Percentiles rank a stretch among this genome's conserved stretches.
Evolutionary conservation across 2,113 vertebrate genomes (phyloP).

Genomic region (Phyllostomus hastatus): DNA sequence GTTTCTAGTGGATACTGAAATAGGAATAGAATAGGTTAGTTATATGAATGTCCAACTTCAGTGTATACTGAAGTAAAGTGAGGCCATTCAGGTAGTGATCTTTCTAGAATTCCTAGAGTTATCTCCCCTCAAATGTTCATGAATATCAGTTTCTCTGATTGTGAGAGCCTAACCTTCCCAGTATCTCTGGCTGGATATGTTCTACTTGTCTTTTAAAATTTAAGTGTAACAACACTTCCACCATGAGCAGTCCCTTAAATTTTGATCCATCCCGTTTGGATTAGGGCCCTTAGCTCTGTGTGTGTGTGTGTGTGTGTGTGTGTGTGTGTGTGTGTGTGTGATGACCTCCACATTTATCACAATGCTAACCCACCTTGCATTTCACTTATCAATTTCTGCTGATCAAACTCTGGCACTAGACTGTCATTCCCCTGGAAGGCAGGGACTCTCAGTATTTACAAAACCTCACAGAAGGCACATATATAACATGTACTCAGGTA

Average conservation of each 20-base stretch:
- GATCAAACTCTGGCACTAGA: not conserved
- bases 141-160: not conserved
- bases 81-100: not conserved
- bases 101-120: not conserved
- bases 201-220: not conserved
- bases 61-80: not conserved
- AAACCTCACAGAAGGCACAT: not conserved
- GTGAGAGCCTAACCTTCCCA: not conserved
- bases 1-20: not conserved
- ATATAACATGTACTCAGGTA: not conserved
- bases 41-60: not conserved
- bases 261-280: not conserved
- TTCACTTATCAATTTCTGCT: not conserved
- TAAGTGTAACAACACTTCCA: not conserved
- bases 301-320: not conserved
- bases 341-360: not conserved
- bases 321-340: not conserved
- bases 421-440: not conserved
- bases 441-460: not conserved
- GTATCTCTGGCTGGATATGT: not conserved
- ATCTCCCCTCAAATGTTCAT: not conserved
- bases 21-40: not conserved
- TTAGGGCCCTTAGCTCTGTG: not conserved
- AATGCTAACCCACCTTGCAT: not conserved
- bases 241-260: not conserved